phyloP scores from a whole-genome alignment of 2,113 vertebrate genomes.

The Hippocampus mohnikei region DNA sequence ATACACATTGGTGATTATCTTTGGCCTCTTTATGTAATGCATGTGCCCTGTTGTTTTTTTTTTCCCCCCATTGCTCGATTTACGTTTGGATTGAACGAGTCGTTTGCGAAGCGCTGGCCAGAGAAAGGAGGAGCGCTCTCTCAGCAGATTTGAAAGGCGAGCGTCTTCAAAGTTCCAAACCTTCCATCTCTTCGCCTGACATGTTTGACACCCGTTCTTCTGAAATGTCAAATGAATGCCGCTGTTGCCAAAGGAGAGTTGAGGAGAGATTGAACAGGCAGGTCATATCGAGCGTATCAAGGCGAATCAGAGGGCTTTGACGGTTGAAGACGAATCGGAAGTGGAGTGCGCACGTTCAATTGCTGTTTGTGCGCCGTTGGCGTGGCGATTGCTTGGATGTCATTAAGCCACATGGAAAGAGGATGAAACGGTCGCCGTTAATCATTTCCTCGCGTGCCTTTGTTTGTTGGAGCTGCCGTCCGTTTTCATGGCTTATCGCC shows the following conservation, averaged over 20 bases:
- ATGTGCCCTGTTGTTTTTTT: not conserved
- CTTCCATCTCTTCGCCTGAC: too few species aligned
- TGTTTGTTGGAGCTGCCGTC: not conserved
- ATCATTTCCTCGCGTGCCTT: not conserved
- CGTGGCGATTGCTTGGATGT: not conserved
- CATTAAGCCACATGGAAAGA: not conserved
- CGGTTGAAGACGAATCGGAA: conserved; percentile 1
- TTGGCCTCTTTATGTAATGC: conserved; percentile 48
- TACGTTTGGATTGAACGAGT: too few species aligned
- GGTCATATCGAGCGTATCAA: too few species aligned
- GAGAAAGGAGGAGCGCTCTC: too few species aligned
- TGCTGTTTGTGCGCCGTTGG: not conserved
- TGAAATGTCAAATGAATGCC: too few species aligned
- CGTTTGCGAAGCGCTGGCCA: too few species aligned
- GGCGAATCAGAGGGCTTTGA: not conserved
- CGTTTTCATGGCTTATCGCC: not conserved
- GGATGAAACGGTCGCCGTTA: not conserved
- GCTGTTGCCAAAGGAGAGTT: too few species aligned
- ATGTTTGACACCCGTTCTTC: too few species aligned
- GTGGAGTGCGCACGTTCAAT: not conserved
- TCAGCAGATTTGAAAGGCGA: too few species aligned
- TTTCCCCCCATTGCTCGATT: too few species aligned
- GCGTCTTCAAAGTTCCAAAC: too few species aligned
- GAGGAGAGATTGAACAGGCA: too few species aligned
- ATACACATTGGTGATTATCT: conserved; percentile 27